A percentile compares a stretch with the other conserved stretches of the same genome.
Conservation (phyloP, 2,113 vertebrate genomes). For the Phrynocephalus versicolor region DNA sequence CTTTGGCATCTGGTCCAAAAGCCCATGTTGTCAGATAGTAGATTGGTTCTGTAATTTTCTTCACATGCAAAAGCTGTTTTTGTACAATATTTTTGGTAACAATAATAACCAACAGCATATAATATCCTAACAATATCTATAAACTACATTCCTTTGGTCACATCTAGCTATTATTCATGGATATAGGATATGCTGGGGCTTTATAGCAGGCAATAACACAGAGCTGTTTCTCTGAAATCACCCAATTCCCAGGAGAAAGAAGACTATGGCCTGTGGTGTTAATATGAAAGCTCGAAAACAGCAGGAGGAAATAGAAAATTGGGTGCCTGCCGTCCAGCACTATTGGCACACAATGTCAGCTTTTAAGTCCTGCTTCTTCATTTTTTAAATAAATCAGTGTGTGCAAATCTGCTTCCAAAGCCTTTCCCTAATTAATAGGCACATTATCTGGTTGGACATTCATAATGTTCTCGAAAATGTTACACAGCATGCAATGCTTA, state of each 20-base stretch:
- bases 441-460: background rate
- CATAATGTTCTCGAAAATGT: background rate
- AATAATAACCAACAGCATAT: background rate
- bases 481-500: background rate
- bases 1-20: too few species aligned
- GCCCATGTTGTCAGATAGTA: too few species aligned
- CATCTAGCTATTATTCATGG: background rate
- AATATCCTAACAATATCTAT: background rate
- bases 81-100: too few species aligned
- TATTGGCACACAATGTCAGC: too few species aligned
- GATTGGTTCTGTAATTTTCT: too few species aligned
- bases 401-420: background rate
- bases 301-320: background rate
- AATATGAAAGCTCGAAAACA: background rate
- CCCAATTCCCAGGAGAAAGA: too few species aligned
- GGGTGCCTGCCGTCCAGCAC: background rate
- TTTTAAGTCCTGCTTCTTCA: too few species aligned
- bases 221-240: background rate
- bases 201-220: background rate
- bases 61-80: too few species aligned
- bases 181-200: background rate
- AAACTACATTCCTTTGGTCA: background rate
- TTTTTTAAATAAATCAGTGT: too few species aligned
- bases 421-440: background rate
- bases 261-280: background rate